A percentile compares a stretch with the other conserved stretches of the same genome.
phyloP scores from a whole-genome alignment of 2,888 invertebrate genomes.

The Microplitis deprimator region DNA sequence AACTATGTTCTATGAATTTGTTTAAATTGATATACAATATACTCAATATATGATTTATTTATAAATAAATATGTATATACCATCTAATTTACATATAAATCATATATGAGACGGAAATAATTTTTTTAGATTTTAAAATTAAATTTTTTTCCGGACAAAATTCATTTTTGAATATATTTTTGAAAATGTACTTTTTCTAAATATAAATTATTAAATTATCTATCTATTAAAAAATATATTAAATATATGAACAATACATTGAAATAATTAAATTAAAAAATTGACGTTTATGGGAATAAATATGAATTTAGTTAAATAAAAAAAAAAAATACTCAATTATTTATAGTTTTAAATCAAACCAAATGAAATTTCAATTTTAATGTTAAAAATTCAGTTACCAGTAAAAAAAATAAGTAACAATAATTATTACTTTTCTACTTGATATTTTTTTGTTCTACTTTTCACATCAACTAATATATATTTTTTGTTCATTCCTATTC shows the following conservation, averaged over 20 bases:
- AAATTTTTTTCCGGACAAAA: too few species aligned
- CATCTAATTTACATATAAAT: background rate
- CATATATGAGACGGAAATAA: background rate
- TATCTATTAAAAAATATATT: too few species aligned
- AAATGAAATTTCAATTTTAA: background rate
- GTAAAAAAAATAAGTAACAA: background rate
- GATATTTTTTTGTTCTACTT: background rate
- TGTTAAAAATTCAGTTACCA: background rate
- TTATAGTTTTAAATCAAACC: background rate
- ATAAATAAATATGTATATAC: background rate
- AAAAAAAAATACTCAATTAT: background rate
- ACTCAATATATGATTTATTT: background rate
- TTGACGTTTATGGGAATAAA: too few species aligned
- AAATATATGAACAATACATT: too few species aligned
- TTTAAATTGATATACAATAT: background rate
- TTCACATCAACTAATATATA: background rate
- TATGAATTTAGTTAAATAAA: too few species aligned
- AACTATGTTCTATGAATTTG: background rate
- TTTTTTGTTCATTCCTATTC: background rate
- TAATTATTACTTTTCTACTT: background rate
- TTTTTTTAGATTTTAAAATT: too few species aligned
- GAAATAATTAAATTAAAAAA: too few species aligned
- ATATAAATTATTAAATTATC: too few species aligned
- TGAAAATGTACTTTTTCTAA: too few species aligned
- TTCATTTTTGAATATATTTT: too few species aligned